Evolutionary conservation across 2,888 invertebrate genomes (phyloP).

Genomic region (Allolobophora icterica): DNA sequence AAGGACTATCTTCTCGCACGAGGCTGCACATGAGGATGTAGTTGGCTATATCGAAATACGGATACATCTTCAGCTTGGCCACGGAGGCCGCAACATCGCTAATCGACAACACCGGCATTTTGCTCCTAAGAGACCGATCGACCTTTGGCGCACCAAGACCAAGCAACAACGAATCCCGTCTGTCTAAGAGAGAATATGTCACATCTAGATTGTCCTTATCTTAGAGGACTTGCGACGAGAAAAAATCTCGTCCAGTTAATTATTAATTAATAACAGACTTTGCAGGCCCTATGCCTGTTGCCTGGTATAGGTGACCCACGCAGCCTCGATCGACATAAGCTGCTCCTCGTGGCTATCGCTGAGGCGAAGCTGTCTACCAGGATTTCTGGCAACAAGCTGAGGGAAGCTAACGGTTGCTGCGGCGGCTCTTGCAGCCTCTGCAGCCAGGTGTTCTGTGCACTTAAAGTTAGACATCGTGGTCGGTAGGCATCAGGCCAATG

Average conservation of each 20-base stretch:
- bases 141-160: too few species aligned
- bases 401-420: neutral
- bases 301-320: neutral
- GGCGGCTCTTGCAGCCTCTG: neutral
- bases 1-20: slow-evolving; percentile 81
- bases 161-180: neutral
- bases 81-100: slow-evolving; percentile 94
- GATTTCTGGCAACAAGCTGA: neutral
- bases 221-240: neutral
- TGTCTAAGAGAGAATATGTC: neutral
- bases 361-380: neutral
- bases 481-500: neutral
- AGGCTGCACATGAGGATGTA: slow-evolving; percentile 90
- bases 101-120: slow-evolving; percentile 42
- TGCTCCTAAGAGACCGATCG: neutral
- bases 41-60: slow-evolving; percentile 98
- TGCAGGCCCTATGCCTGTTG: neutral
- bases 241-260: neutral
- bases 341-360: neutral
- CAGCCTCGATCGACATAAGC: neutral
- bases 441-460: slow-evolving; percentile 20
- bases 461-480: neutral
- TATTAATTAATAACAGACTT: neutral
- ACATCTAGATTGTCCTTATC: neutral
- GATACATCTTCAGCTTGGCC: slow-evolving; percentile 98